Evolutionary conservation across 2,797 vertebrate genomes (phyloP).

Genomic region (Silurus aristotelis): DNA sequence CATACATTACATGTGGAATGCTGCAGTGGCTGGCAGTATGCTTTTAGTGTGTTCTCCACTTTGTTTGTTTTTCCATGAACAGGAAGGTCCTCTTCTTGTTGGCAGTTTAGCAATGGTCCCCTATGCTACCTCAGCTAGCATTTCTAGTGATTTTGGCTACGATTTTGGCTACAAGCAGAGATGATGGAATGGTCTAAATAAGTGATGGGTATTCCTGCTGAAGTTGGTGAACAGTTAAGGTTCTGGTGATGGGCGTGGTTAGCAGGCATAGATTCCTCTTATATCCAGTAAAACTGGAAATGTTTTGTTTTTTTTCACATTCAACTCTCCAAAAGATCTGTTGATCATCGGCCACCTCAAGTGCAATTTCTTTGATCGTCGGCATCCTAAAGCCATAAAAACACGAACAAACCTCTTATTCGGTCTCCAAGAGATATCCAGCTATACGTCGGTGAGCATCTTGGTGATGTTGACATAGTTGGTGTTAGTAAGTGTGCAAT

Average conservation of each 20-base stretch:
- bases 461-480: slow-evolving; percentile 99
- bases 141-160: slow-evolving; percentile 73
- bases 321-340: slow-evolving; percentile 29
- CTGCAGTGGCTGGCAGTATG: slow-evolving; percentile 53
- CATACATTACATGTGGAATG: slow-evolving; percentile 37
- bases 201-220: slow-evolving; percentile 16
- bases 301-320: slow-evolving; percentile 11
- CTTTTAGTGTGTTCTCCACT: neutral
- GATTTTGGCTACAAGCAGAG: slow-evolving; percentile 71
- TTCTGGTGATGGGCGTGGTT: slow-evolving; percentile 24
- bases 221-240: slow-evolving; percentile 38
- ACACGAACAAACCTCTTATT: slow-evolving; percentile 6
- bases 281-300: slow-evolving; percentile 3
- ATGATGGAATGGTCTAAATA: slow-evolving; percentile 64
- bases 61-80: slow-evolving; percentile 9
- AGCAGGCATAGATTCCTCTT: slow-evolving; percentile 1
- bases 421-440: slow-evolving; percentile 39
- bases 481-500: slow-evolving; percentile 95
- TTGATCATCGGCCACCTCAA: slow-evolving; percentile 30
- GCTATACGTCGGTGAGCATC: slow-evolving; percentile 94
- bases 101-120: slow-evolving; percentile 63
- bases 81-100: slow-evolving; percentile 33
- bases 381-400: slow-evolving; percentile 41
- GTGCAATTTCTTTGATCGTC: slow-evolving; percentile 37
- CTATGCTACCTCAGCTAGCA: slow-evolving; percentile 61